These are phyloP conservation scores for Epinephelus lanceolatus DNA, from an alignment of 2,113 vertebrate species.

Conservation along the genomic window DNA sequence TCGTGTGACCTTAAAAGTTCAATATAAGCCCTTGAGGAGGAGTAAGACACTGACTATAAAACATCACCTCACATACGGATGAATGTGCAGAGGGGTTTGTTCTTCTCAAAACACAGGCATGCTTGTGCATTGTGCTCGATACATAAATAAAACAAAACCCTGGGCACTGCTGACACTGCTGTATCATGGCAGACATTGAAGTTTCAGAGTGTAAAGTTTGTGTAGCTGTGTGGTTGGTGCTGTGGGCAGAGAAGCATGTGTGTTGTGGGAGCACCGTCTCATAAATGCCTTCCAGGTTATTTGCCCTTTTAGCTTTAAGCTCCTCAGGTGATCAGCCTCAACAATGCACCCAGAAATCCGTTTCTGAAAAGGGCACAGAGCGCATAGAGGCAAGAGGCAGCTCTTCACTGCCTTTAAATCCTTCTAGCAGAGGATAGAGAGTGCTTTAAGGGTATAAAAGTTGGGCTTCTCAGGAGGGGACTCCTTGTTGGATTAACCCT, in stretches of 20 bases:
- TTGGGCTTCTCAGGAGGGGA: slow-evolving; percentile 22
- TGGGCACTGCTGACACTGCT: slow-evolving; percentile 2
- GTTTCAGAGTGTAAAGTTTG: slow-evolving; percentile 19
- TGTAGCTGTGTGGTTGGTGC: slow-evolving; percentile 33
- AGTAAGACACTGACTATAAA: background rate
- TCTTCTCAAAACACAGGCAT: slow-evolving; percentile 6
- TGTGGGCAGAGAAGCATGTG: slow-evolving; percentile 2
- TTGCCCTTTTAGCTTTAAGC: slow-evolving; percentile 64
- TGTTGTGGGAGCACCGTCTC: slow-evolving; percentile 27
- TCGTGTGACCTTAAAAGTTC: slow-evolving; percentile 40
- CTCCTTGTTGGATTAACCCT: slow-evolving; percentile 60
- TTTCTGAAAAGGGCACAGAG: slow-evolving; percentile 50
- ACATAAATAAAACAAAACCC: slow-evolving; percentile 7
- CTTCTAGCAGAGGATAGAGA: background rate
- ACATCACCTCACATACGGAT: background rate
- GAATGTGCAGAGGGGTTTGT: background rate
- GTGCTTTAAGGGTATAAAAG: slow-evolving; percentile 30
- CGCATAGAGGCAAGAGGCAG: slow-evolving; percentile 30
- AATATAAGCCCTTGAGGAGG: background rate
- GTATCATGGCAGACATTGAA: slow-evolving; percentile 18
- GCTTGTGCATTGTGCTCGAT: background rate
- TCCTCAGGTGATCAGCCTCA: slow-evolving; percentile 55
- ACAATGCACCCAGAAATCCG: slow-evolving; percentile 14
- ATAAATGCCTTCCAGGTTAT: slow-evolving; percentile 60
- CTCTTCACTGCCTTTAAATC: slow-evolving; percentile 13